Conservation (phyloP, 2,113 vertebrate genomes). For the Anoplopoma fimbria region DNA sequence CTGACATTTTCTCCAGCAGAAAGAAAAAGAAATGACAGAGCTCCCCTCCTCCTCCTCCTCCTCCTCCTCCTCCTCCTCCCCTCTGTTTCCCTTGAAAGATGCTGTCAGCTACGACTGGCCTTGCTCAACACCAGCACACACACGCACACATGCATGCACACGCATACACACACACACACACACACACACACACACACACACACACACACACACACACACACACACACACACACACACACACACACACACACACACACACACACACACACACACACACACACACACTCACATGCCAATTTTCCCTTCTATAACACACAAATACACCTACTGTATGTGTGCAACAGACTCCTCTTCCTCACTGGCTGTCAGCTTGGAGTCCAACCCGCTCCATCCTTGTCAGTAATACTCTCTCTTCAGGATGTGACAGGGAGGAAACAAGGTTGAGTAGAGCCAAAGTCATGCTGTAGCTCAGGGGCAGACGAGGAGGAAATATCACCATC, state of each 20-base stretch:
- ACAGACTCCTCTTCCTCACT: conserved; percentile 17
- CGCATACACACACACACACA: conserved; percentile 9
- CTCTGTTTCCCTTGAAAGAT: conserved; percentile 60
- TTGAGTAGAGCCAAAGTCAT: conserved; percentile 57
- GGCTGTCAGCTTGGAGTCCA: conserved; percentile 62
- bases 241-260: background rate
- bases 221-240: background rate
- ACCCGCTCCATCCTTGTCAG: conserved; percentile 58
- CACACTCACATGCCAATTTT: conserved; percentile 11
- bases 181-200: conserved; percentile 3
- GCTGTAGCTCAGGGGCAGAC: conserved; percentile 57
- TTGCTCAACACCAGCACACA: conserved; percentile 46
- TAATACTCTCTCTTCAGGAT: conserved; percentile 39
- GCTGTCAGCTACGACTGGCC: conserved; percentile 73
- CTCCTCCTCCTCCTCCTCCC: conserved; percentile 3
- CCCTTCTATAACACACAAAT: conserved; percentile 19
- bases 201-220: conserved; percentile 4
- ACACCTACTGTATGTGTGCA: conserved; percentile 27
- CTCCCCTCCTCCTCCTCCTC: conserved; percentile 23
- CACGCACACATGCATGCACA: background rate
- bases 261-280: background rate
- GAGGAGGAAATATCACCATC: conserved; percentile 60
- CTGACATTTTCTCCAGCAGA: conserved; percentile 75
- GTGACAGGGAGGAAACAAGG: conserved; percentile 66
- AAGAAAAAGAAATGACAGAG: conserved; percentile 52